phyloP scores from a whole-genome alignment of 35 echinoderm and acorn worm genomes.

The Ophiothrix spiculata region DNA sequence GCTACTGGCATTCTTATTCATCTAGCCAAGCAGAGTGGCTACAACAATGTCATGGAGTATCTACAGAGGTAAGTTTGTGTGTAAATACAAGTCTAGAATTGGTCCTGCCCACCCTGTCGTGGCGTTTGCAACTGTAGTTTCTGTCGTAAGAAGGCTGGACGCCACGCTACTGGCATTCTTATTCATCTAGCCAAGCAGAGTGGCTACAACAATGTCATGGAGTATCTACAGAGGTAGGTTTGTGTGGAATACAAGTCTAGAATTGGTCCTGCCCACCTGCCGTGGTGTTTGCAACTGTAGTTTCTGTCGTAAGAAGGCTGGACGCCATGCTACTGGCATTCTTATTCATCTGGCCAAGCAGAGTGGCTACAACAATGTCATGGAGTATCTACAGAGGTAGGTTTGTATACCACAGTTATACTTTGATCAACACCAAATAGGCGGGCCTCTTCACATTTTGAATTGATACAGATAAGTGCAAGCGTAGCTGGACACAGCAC shows the following conservation, averaged over 20 bases:
- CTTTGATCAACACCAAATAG: too few species aligned
- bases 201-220: slow-evolving; percentile 83
- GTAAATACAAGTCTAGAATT: too few species aligned
- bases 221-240: slow-evolving; percentile 88
- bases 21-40: slow-evolving; percentile 84
- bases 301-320: slow-evolving; percentile 95
- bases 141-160: slow-evolving; percentile 92
- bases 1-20: slow-evolving; percentile 93
- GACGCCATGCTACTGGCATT: slow-evolving; percentile 91
- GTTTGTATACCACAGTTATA: too few species aligned
- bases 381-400: slow-evolving; percentile 93
- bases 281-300: slow-evolving; percentile 95
- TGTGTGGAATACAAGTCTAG: too few species aligned
- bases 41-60: slow-evolving; percentile 81
- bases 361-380: slow-evolving; percentile 83
- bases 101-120: slow-evolving; percentile 92
- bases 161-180: slow-evolving; percentile 90
- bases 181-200: slow-evolving; percentile 85
- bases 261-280: slow-evolving; percentile 91
- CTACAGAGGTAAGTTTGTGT: slow-evolving; percentile 85
- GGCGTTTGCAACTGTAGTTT: slow-evolving; percentile 97
- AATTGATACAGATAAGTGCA: too few species aligned
- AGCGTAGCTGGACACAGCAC: too few species aligned
- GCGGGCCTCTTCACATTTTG: too few species aligned
- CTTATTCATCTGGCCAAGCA: slow-evolving; percentile 85